These are phyloP conservation scores for Corythoichthys intestinalis DNA, from an alignment of 2,113 vertebrate genomes.

Conservation along the genomic window DNA sequence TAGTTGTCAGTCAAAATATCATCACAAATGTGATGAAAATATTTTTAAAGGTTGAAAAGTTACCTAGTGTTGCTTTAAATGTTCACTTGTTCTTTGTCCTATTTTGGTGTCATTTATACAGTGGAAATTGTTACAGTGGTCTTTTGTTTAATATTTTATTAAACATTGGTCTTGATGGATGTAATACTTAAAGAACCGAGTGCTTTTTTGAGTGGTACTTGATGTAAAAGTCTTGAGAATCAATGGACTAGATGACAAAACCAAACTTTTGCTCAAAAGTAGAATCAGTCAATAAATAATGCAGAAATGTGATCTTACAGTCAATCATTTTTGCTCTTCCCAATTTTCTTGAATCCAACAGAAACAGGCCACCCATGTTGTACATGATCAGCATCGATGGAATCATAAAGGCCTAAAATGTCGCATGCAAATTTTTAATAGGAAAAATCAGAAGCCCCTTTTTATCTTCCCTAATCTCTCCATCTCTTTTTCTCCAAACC, in stretches of 20 bases:
- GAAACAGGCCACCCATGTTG: neutral
- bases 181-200: too few relatives aligned
- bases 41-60: too few relatives aligned
- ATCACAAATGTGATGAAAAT: too few relatives aligned
- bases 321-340: neutral
- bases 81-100: neutral
- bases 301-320: too few relatives aligned
- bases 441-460: conserved; percentile 14
- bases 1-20: too few relatives aligned
- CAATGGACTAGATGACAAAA: neutral
- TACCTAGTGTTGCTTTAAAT: too few relatives aligned
- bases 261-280: neutral
- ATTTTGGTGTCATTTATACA: neutral
- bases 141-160: neutral
- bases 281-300: neutral
- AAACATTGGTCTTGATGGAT: neutral
- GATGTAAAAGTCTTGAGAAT: neutral
- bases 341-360: neutral
- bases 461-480: neutral
- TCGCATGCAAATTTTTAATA: conserved; percentile 11
- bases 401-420: neutral
- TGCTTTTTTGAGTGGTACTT: neutral
- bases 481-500: neutral
- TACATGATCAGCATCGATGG: neutral
- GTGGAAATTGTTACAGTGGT: neutral